Evolutionary conservation across 2,797 vertebrate genomes (phyloP).

Genomic region (Neomorphus geoffroyi): DNA sequence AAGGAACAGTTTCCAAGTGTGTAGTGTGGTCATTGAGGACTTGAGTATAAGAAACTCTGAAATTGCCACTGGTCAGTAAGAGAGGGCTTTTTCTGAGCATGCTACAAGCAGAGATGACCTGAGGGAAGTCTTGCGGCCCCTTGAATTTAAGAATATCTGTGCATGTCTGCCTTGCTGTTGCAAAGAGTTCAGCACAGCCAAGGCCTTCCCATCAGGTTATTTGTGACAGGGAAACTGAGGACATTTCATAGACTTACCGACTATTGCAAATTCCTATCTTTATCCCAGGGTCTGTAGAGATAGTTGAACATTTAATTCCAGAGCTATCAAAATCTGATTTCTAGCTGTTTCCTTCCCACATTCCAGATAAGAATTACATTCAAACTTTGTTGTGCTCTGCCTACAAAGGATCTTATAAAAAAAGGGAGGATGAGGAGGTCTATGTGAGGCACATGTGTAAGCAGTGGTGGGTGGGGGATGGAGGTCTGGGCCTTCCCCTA

Average conservation of each 20-base stretch:
- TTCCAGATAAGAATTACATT: not conserved
- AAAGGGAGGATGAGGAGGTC: not conserved
- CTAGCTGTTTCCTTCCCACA: not conserved
- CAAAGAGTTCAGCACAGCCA: not conserved
- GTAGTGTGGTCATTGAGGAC: not conserved
- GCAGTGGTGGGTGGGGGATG: not conserved
- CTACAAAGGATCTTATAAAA: not conserved
- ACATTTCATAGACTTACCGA: not conserved
- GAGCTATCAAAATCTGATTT: not conserved
- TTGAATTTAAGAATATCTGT: not conserved
- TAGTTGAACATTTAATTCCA: not conserved
- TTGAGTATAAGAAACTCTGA: not conserved
- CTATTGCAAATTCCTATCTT: not conserved
- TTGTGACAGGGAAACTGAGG: not conserved
- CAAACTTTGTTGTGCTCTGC: not conserved
- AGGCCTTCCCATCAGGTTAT: not conserved
- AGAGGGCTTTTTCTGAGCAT: not conserved
- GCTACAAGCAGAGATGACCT: no score
- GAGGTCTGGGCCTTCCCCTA: not conserved
- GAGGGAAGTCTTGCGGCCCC: not conserved
- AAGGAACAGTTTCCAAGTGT: not conserved
- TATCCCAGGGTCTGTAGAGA: not conserved
- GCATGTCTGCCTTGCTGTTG: not conserved
- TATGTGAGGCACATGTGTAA: not conserved
- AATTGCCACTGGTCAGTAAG: fast-evolving